A percentile compares a stretch with the other conserved stretches of the same genome.
phyloP scores from a whole-genome alignment of 2,888 invertebrate genomes.

The Scaptomyza cyrtandrae region DNA sequence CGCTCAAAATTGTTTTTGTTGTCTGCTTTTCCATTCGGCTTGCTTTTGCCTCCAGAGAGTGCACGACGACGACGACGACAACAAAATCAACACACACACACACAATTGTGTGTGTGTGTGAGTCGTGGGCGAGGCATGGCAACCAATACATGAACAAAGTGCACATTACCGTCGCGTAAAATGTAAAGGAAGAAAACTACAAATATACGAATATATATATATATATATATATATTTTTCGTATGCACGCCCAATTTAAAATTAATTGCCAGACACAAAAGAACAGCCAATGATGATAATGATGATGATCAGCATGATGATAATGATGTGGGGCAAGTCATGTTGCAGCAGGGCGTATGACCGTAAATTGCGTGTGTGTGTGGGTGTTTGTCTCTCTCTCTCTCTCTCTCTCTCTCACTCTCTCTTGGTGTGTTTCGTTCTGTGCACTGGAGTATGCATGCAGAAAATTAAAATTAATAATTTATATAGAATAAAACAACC shows the following conservation, averaged over 20 bases:
- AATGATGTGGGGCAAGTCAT: conserved; percentile 32
- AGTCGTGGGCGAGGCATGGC: conserved; percentile 23
- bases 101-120: neutral
- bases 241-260: conserved; percentile 82
- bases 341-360: conserved; percentile 50
- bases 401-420: neutral
- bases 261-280: conserved; percentile 83
- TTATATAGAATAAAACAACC: conserved; percentile 75
- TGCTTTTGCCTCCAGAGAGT: conserved; percentile 47
- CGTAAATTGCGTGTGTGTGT: conserved; percentile 39
- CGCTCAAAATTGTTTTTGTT: conserved; percentile 50
- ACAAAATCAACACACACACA: conserved; percentile 52
- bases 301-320: conserved; percentile 19
- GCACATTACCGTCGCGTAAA: conserved; percentile 66
- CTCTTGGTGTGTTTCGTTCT: conserved; percentile 6
- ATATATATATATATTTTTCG: conserved; percentile 56
- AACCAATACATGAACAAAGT: conserved; percentile 48
- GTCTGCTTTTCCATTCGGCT: conserved; percentile 29
- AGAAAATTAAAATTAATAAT: conserved; percentile 83
- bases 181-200: conserved; percentile 72
- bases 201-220: conserved; percentile 37
- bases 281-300: conserved; percentile 55
- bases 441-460: conserved; percentile 80
- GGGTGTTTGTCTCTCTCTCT: conserved; percentile 10
- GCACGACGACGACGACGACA: conserved; percentile 60